phyloP scores from a whole-genome alignment of 2,797 vertebrate species.

The Hemitrygon akajei region DNA sequence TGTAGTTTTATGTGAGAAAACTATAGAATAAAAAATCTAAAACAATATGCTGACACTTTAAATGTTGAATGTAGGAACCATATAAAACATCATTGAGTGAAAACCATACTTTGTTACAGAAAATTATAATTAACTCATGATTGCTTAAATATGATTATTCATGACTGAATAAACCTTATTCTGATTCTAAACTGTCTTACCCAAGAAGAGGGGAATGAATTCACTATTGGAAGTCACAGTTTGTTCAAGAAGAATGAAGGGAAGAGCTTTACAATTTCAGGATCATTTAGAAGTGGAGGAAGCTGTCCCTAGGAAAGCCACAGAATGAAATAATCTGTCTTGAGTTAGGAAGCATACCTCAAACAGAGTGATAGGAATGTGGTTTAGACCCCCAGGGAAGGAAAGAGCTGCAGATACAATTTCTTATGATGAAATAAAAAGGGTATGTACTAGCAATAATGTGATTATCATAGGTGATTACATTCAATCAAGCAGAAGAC shows the following conservation, averaged over 20 bases:
- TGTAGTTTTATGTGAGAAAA: not conserved
- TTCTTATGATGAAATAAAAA: constrained; percentile 21
- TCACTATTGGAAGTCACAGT: not conserved
- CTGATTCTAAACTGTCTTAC: not conserved
- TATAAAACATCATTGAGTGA: not conserved
- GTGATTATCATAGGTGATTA: constrained; percentile 11
- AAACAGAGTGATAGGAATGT: not conserved
- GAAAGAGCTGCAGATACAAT: not conserved
- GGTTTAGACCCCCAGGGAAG: constrained; percentile 5
- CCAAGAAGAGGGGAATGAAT: constrained; percentile 3
- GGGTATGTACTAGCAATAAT: constrained; percentile 24
- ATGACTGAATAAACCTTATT: no score
- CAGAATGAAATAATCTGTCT: constrained; percentile 6
- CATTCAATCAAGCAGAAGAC: not conserved
- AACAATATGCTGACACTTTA: not conserved
- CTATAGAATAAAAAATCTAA: not conserved
- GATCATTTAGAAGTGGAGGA: not conserved
- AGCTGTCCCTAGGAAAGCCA: not conserved
- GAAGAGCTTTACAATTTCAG: not conserved
- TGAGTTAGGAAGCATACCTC: not conserved
- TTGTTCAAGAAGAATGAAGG: constrained; percentile 5
- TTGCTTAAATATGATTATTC: not conserved
- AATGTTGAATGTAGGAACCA: not conserved
- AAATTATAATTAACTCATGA: constrained; percentile 19
- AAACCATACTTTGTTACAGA: not conserved